These are phyloP conservation scores for Ichneumon xanthorius DNA, from an alignment of 2,888 invertebrate genomes.

Conservation along the genomic window DNA sequence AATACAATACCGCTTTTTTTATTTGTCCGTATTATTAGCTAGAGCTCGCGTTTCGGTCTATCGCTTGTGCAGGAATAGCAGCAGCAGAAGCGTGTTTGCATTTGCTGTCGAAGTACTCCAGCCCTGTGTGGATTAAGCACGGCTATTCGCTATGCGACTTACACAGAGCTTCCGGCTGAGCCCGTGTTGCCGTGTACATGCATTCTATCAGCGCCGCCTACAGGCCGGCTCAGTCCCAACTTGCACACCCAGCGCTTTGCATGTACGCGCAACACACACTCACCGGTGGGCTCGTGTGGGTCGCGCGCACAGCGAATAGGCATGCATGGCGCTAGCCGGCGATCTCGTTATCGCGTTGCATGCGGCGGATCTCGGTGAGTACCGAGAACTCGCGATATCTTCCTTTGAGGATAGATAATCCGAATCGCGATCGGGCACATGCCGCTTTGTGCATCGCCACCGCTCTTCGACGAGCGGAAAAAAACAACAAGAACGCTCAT, in stretches of 20 bases:
- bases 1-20: background rate
- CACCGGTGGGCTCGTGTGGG: no score
- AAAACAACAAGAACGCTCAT: background rate
- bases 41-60: background rate
- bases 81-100: background rate
- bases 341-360: conserved; percentile 60
- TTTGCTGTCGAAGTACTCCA: conserved; percentile 28
- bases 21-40: conserved; percentile 19
- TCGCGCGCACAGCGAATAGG: background rate
- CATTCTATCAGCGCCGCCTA: no score
- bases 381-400: conserved; percentile 50
- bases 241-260: no score
- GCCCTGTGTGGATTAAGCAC: conserved; percentile 9
- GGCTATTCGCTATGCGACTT: background rate
- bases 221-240: no score
- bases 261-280: no score
- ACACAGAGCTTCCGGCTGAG: no score
- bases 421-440: conserved; percentile 21
- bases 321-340: background rate
- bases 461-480: background rate
- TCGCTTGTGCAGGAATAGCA: background rate
- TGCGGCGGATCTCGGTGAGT: conserved; percentile 26
- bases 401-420: conserved; percentile 53
- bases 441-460: conserved; percentile 27
- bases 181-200: no score